phyloP scores from a whole-genome alignment of 1,140 invertebrate genomes.

The Ectropis grisescens region DNA sequence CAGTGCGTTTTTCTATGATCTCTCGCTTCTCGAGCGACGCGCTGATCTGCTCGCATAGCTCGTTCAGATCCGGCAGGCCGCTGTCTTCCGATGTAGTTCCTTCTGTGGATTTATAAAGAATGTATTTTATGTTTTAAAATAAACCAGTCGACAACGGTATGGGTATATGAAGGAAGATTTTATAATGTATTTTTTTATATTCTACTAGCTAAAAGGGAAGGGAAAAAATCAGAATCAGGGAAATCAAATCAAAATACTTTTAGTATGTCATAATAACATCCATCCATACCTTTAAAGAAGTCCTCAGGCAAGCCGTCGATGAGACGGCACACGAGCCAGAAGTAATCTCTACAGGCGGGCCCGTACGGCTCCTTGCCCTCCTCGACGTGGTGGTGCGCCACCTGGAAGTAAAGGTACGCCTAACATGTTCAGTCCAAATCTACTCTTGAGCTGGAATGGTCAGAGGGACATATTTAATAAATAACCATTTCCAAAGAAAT shows the following conservation, averaged over 20 bases:
- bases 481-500: too few species aligned
- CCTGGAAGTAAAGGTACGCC: constrained; percentile 15
- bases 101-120: constrained; percentile 26
- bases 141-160: too few species aligned
- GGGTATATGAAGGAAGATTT: too few species aligned
- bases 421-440: not conserved
- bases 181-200: too few species aligned
- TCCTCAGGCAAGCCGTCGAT: constrained; percentile 88
- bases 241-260: too few species aligned
- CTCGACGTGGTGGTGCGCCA: constrained; percentile 71
- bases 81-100: constrained; percentile 60
- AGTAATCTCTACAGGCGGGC: constrained; percentile 93
- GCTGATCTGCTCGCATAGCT: constrained; percentile 81
- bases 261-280: too few species aligned
- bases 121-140: not conserved
- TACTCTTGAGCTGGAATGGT: too few species aligned
- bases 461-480: too few species aligned
- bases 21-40: constrained; percentile 82
- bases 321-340: constrained; percentile 90
- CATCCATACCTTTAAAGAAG: constrained; percentile 80
- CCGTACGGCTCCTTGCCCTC: constrained; percentile 94
- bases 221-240: too few species aligned
- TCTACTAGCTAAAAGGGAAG: too few species aligned
- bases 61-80: constrained; percentile 68
- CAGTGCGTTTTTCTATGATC: constrained; percentile 84